These are phyloP conservation scores for Drosophila sproati DNA, from an alignment of 1,140 invertebrate species.

Conservation along the genomic window DNA sequence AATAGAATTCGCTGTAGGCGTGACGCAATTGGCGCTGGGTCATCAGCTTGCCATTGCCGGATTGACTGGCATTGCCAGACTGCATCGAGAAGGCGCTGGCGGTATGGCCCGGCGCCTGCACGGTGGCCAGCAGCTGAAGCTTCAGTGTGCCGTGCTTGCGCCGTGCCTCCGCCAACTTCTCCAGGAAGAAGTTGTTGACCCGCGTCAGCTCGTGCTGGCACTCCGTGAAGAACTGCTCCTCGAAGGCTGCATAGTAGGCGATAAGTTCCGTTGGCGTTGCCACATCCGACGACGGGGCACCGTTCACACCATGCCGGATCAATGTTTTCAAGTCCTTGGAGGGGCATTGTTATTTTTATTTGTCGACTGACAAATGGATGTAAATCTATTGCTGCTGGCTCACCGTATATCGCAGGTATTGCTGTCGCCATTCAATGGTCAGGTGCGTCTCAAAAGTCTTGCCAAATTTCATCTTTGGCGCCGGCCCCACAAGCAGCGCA, in stretches of 20 bases:
- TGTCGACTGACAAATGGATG: background rate
- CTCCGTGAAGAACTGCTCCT: constrained; percentile 96
- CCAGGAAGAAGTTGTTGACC: constrained; percentile 98
- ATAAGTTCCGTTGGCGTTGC: background rate
- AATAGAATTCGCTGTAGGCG: constrained; percentile 99
- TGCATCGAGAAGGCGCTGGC: constrained; percentile 30
- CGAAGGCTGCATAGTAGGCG: constrained; percentile 93
- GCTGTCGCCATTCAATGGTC: constrained; percentile 77
- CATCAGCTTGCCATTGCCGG: constrained; percentile 70
- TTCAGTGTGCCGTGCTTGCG: constrained; percentile 95
- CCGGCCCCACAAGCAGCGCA: constrained; percentile 31
- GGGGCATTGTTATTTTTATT: background rate
- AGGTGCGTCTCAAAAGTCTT: constrained; percentile 73
- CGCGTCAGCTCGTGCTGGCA: constrained; percentile 97
- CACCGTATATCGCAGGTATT: constrained; percentile 77
- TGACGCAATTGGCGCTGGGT: constrained; percentile 94
- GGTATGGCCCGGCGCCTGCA: constrained; percentile 24
- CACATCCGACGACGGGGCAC: constrained; percentile 26
- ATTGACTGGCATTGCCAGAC: constrained; percentile 18
- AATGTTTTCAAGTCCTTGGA: constrained; percentile 65
- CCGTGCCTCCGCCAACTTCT: constrained; percentile 98
- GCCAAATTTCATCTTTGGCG: constrained; percentile 71
- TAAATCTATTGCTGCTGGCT: constrained; percentile 10
- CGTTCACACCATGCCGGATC: constrained; percentile 54
- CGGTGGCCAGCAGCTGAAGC: constrained; percentile 88